These are phyloP conservation scores for Euschistus heros DNA, from an alignment of 1,140 invertebrate genomes.

Conservation along the genomic window DNA sequence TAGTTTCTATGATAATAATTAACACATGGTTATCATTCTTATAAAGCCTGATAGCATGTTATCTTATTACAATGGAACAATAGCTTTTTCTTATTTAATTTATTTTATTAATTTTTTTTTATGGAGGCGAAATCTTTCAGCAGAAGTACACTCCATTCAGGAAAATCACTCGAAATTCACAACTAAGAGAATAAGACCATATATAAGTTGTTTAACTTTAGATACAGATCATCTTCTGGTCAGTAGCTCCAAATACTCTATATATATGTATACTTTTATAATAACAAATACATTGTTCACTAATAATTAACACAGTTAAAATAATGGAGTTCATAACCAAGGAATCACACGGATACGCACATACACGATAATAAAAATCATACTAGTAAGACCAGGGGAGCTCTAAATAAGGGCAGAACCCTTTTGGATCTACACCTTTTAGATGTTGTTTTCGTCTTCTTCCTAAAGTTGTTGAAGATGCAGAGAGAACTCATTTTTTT, in stretches of 20 bases:
- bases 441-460: too few relatives aligned
- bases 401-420: too few relatives aligned
- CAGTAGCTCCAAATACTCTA: slow-evolving; percentile 1
- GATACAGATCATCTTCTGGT: not conserved
- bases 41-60: slow-evolving; percentile 1
- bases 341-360: not conserved
- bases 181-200: slow-evolving; percentile 6
- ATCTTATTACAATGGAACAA: slow-evolving; percentile 11
- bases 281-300: slow-evolving; percentile 9
- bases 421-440: too few relatives aligned
- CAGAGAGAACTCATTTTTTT: too few relatives aligned
- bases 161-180: slow-evolving; percentile 12
- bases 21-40: slow-evolving; percentile 3
- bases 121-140: too few relatives aligned
- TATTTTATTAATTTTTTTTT: too few relatives aligned
- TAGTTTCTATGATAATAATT: slow-evolving; percentile 6
- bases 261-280: too few relatives aligned
- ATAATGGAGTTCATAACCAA: slow-evolving; percentile 12
- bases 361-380: slow-evolving; percentile 7
- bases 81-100: not conserved
- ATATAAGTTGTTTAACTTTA: not conserved
- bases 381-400: not conserved
- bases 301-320: slow-evolving; percentile 12
- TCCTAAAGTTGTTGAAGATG: too few relatives aligned
- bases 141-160: not conserved